A percentile compares a stretch with the other conserved stretches of the same genome.
phyloP scores from a whole-genome alignment of 1,140 invertebrate species.

The Zaprionus davidi region DNA sequence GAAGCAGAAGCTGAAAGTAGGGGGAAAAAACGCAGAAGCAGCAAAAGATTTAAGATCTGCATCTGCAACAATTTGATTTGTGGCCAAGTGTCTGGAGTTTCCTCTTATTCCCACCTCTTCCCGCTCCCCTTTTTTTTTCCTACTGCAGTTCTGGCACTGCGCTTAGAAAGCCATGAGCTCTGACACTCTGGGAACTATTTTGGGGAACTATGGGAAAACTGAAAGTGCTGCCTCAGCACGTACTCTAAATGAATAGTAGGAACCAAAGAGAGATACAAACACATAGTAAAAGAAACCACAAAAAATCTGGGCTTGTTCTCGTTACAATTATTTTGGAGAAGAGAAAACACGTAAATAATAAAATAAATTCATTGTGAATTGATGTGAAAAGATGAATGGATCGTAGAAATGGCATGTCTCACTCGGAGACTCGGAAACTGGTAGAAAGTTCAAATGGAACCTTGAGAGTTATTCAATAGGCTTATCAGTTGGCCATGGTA shows the following conservation, averaged over 20 bases:
- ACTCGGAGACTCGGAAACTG: not conserved
- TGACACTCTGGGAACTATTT: constrained; percentile 19
- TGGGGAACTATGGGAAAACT: constrained; percentile 35
- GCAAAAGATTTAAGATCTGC: constrained; percentile 32
- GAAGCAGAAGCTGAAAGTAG: not conserved
- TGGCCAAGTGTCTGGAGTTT: constrained; percentile 34
- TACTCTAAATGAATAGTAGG: constrained; percentile 4
- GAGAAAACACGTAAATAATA: not conserved
- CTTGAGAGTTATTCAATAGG: constrained; percentile 3
- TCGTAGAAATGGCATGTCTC: not conserved
- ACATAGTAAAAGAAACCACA: not conserved
- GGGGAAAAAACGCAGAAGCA: not conserved
- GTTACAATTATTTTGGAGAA: constrained; percentile 2
- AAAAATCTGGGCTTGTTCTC: constrained; percentile 9
- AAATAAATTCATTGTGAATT: constrained; percentile 7
- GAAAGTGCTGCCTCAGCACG: constrained; percentile 45
- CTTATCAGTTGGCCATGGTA: not conserved
- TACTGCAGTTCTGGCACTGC: constrained; percentile 28
- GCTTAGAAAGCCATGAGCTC: constrained; percentile 56
- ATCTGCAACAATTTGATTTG: constrained; percentile 68
- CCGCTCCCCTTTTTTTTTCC: not conserved
- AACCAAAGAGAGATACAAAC: constrained; percentile 14
- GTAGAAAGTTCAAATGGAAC: constrained; percentile 2
- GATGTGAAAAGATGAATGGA: constrained; percentile 7
- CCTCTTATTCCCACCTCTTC: not conserved